Percentiles rank a stretch among this genome's conserved stretches.
Evolutionary conservation across 2,888 invertebrate genomes (phyloP).

Genomic region (Eupithecia abbreviata): DNA sequence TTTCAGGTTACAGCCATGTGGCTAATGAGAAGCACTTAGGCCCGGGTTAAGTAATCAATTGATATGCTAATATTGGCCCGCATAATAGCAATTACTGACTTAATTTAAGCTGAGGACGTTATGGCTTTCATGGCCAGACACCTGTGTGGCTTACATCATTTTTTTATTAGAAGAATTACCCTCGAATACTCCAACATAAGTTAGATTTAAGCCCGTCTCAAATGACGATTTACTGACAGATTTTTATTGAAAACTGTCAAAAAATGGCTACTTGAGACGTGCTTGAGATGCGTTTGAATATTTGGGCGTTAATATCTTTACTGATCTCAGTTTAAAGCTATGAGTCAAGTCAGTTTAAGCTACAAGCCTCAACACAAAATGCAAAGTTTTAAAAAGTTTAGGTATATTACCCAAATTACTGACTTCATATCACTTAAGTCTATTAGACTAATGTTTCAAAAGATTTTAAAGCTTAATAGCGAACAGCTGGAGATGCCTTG

Average conservation of each 20-base stretch:
- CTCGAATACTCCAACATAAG: no score
- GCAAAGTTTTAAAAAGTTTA: no score
- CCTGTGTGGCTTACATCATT: background rate
- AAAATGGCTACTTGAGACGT: no score
- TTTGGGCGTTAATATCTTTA: background rate
- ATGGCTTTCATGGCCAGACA: constrained; percentile 15
- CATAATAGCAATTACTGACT: constrained; percentile 51
- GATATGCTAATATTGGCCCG: constrained; percentile 51
- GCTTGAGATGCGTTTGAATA: no score
- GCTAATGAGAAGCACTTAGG: constrained; percentile 44
- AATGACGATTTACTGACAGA: no score
- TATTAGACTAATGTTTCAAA: background rate
- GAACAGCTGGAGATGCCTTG: background rate
- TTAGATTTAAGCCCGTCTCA: no score
- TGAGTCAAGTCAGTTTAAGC: background rate
- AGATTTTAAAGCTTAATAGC: background rate
- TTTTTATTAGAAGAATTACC: background rate
- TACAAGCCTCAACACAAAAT: no score
- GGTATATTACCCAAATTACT: background rate
- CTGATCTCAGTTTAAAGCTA: background rate
- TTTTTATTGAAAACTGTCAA: no score
- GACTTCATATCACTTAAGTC: background rate
- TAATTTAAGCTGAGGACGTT: constrained; percentile 35
- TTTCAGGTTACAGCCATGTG: constrained; percentile 33
- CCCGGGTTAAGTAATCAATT: constrained; percentile 48